Evolutionary conservation across 1,140 invertebrate genomes (phyloP).

Genomic region (Acromyrmex heyeri): DNA sequence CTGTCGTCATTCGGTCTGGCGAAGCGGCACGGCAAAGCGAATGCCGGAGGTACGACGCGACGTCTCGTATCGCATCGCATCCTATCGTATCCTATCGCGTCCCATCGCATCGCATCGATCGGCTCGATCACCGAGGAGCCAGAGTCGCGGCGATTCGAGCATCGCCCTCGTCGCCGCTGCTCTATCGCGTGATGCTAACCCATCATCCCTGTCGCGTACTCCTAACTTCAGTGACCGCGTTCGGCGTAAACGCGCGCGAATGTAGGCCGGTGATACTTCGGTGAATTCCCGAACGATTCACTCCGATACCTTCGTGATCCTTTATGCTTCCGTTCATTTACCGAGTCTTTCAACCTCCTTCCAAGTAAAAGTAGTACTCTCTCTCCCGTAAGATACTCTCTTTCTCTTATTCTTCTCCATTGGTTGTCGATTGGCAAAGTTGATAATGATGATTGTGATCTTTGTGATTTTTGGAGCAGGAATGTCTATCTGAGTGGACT

Average conservation of each 20-base stretch:
- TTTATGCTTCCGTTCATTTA: neutral
- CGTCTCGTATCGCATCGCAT: neutral
- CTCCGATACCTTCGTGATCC: neutral
- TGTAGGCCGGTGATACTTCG: neutral
- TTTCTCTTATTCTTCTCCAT: constrained; percentile 1
- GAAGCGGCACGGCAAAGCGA: neutral
- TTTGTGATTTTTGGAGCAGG: constrained; percentile 37
- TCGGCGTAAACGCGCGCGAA: constrained; percentile 2
- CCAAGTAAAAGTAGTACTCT: constrained; percentile 9
- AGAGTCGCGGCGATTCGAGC: neutral
- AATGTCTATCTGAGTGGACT: neutral
- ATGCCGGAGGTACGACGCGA: neutral
- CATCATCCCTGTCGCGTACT: neutral
- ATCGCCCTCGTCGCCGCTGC: neutral
- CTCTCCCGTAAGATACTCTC: neutral
- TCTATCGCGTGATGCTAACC: neutral
- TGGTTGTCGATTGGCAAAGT: neutral
- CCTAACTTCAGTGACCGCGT: neutral
- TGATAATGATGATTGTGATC: constrained; percentile 14
- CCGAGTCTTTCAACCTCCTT: neutral
- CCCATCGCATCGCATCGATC: constrained; percentile 7
- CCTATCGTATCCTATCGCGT: neutral
- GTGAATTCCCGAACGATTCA: neutral
- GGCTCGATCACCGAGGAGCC: constrained; percentile 16
- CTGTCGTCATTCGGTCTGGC: neutral